Percentiles rank a stretch among this genome's conserved stretches.
Evolutionary conservation across 1,140 invertebrate genomes (phyloP).

Genomic region (Pantala flavescens): DNA sequence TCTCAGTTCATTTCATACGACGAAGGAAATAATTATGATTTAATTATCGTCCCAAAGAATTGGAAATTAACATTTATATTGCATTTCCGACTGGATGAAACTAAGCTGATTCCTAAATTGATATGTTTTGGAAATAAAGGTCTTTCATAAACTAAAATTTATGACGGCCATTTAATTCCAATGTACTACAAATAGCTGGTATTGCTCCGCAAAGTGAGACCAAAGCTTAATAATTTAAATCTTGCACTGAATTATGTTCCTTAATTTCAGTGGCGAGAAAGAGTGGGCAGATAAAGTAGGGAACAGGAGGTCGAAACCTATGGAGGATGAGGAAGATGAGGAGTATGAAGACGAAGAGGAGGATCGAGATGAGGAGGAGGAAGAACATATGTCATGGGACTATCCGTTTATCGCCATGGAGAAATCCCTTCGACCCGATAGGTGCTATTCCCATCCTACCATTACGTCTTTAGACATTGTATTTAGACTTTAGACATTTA

Average conservation of each 20-base stretch:
- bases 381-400: neutral
- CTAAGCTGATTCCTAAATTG: too few species aligned
- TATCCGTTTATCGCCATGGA: neutral
- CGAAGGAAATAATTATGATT: too few species aligned
- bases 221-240: too few species aligned
- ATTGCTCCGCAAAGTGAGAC: neutral
- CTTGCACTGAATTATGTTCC: too few species aligned
- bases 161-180: too few species aligned
- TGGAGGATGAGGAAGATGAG: neutral
- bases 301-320: neutral
- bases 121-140: too few species aligned
- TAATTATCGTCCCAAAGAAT: too few species aligned
- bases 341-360: neutral
- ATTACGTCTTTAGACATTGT: neutral
- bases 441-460: neutral
- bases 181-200: too few species aligned
- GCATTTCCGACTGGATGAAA: too few species aligned
- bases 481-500: neutral
- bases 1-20: too few species aligned
- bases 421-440: neutral
- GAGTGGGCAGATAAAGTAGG: neutral
- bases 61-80: too few species aligned
- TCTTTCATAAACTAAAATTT: too few species aligned
- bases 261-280: neutral
- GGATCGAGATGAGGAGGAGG: neutral